A percentile compares a stretch with the other conserved stretches of the same genome.
These are phyloP conservation scores for Peromyscus californicus DNA, from an alignment of 2,113 vertebrate species.

Conservation along the genomic window DNA sequence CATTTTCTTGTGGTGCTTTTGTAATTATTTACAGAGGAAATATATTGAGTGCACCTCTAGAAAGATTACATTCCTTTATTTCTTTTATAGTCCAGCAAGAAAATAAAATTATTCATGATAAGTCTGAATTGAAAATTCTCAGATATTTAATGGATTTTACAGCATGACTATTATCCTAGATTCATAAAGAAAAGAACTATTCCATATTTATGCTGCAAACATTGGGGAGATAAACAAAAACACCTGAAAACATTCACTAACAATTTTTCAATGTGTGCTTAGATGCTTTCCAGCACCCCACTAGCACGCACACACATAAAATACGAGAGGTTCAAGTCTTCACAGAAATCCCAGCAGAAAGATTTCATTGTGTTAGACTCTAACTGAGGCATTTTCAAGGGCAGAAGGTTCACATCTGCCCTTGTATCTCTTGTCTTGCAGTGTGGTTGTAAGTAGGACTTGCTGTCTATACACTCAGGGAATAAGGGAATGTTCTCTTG, in stretches of 20 bases:
- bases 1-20: neutral
- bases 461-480: too few relatives aligned
- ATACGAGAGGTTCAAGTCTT: neutral
- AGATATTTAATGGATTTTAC: neutral
- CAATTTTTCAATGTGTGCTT: neutral
- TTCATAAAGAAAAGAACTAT: too few relatives aligned
- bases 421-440: neutral
- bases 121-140: neutral
- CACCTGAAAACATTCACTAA: neutral
- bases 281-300: accelerated
- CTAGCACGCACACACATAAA: neutral
- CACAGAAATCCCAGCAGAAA: neutral
- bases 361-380: neutral
- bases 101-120: neutral
- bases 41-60: too few relatives aligned
- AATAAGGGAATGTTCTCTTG: neutral
- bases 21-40: neutral
- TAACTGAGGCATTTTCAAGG: neutral
- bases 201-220: neutral
- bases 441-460: too few relatives aligned
- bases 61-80: too few relatives aligned
- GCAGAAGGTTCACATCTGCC: neutral
- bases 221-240: neutral
- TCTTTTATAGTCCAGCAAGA: neutral
- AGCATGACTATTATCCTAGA: neutral